phyloP scores from a whole-genome alignment of 2,797 vertebrate species.

The Ceyx erithaca region DNA sequence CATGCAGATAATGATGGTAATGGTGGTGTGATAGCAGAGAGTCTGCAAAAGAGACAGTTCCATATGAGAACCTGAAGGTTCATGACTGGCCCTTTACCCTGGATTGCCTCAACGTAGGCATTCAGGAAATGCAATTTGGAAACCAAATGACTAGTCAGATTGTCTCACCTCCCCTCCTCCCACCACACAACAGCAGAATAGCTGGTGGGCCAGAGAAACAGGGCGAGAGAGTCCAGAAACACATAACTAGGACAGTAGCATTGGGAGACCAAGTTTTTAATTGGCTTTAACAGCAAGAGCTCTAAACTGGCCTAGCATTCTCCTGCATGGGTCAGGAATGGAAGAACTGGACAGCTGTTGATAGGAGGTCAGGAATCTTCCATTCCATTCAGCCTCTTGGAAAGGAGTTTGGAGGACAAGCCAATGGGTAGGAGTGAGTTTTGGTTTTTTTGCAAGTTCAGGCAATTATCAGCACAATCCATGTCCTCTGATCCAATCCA shows the following conservation, averaged over 20 bases:
- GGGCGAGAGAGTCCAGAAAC: constrained; percentile 6
- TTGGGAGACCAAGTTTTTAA: constrained; percentile 5
- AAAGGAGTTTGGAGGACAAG: neutral
- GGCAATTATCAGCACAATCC: neutral
- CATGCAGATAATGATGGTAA: neutral
- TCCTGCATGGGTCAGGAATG: neutral
- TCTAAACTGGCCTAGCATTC: neutral
- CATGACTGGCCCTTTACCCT: neutral
- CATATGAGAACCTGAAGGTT: neutral
- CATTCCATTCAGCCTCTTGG: neutral
- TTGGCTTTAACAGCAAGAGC: neutral
- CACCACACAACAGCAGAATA: neutral
- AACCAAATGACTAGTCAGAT: neutral
- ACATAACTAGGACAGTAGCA: constrained; percentile 39
- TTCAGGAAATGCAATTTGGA: neutral
- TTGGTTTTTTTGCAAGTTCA: neutral
- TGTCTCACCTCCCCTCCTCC: neutral
- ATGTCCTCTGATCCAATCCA: neutral
- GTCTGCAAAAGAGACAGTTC: neutral
- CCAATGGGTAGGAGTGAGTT: neutral
- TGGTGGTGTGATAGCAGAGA: neutral
- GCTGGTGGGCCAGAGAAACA: neutral
- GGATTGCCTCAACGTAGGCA: neutral
- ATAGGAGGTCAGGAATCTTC: neutral
- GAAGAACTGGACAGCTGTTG: neutral